These are phyloP conservation scores for Plebejus melissa DNA, from an alignment of 2,888 invertebrate genomes.

Conservation along the genomic window DNA sequence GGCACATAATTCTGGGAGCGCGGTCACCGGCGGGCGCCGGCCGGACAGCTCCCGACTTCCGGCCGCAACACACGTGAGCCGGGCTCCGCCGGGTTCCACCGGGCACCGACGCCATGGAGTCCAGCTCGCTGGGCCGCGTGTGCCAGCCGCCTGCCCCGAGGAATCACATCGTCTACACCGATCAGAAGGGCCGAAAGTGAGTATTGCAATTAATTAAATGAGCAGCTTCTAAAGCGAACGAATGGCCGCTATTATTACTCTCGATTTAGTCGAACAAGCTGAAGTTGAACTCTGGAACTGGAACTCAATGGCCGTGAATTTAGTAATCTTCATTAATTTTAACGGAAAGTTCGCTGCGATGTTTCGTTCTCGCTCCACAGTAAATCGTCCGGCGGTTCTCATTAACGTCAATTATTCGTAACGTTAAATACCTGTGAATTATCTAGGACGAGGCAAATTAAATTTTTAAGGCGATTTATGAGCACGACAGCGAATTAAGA, in stretches of 20 bases:
- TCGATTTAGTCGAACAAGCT: constrained; percentile 77
- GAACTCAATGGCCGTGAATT: constrained; percentile 77
- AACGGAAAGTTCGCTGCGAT: constrained; percentile 63
- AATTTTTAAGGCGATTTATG: constrained; percentile 14
- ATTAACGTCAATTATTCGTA: constrained; percentile 16
- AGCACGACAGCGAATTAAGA: background rate
- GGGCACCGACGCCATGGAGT: constrained; percentile 51
- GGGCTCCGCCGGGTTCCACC: background rate
- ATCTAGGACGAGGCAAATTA: constrained; percentile 11
- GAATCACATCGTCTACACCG: constrained; percentile 75
- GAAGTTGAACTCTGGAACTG: constrained; percentile 71
- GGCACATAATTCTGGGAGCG: constrained; percentile 59
- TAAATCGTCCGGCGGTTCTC: constrained; percentile 23
- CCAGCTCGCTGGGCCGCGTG: constrained; percentile 56
- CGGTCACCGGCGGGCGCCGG: constrained; percentile 46
- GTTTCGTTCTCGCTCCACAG: constrained; percentile 51
- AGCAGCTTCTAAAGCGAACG: constrained; percentile 67
- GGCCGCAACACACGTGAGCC: constrained; percentile 33
- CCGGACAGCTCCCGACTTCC: constrained; percentile 54
- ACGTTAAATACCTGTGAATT: constrained; percentile 23
- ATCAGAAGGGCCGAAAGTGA: constrained; percentile 76
- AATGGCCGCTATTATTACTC: constrained; percentile 77
- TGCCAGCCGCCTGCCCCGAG: constrained; percentile 64
- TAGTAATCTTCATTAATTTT: constrained; percentile 78
- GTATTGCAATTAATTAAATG: constrained; percentile 50